Evolutionary conservation across 2,797 vertebrate species (phyloP).

Genomic region (Borostomias antarcticus): DNA sequence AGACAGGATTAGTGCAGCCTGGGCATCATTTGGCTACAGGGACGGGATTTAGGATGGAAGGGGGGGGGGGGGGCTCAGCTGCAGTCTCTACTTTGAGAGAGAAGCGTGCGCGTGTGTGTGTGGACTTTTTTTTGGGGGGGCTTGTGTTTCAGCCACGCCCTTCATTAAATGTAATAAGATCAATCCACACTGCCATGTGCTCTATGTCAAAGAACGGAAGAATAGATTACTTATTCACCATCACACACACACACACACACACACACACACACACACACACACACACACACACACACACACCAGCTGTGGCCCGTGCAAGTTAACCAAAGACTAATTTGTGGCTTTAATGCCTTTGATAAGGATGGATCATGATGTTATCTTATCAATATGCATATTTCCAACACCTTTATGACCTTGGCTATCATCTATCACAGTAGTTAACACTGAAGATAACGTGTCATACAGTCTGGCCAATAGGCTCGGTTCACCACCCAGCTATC

Average conservation of each 20-base stretch:
- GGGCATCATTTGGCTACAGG: conserved; percentile 4
- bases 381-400: no score
- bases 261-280: no score
- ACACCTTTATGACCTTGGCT: no score
- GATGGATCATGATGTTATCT: no score
- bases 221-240: conserved; percentile 40
- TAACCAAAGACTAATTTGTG: background rate
- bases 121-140: background rate
- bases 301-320: background rate
- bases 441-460: no score
- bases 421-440: no score
- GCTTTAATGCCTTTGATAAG: no score
- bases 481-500: no score
- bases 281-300: background rate
- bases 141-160: conserved; percentile 37
- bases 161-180: conserved; percentile 41
- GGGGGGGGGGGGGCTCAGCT: conserved; percentile 3
- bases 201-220: conserved; percentile 11
- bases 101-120: conserved; percentile 1
- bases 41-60: background rate
- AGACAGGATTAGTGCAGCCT: background rate
- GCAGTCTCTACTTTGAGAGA: background rate
- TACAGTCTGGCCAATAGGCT: no score
- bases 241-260: background rate
- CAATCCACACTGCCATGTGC: conserved; percentile 24